Base-by-base conservation (phyloP, 2,797 vertebrate species). In the Phylloscopus collybita region DNA sequence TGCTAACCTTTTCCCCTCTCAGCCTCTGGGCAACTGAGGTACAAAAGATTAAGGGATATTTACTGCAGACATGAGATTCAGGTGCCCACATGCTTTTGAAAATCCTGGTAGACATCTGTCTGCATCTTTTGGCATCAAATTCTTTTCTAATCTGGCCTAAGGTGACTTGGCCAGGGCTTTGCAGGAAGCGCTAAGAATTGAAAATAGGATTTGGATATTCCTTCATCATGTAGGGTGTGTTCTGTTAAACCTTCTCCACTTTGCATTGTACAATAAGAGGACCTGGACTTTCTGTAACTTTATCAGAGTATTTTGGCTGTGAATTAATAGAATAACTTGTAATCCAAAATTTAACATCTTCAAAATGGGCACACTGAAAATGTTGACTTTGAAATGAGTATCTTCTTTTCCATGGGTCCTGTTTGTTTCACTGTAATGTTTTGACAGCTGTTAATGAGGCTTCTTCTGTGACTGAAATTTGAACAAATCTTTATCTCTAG, bases 81-180 rank as follows among this genome's bases (percentile, higher is more conserved):
- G 45, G 49, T 88, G 50, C 45, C 71, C 60, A 53, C 19, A 50
- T 38, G 22, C 34, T 91, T 95, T 76, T 87, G 51, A 54, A 91
- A 71, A 57, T 56, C 38, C 13, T 56, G 3, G 36, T 72, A 86
- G 88, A 73, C 67, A 69, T 81, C 88, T 95, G 70, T 91, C 84
- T 92, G 26, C 56, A 69, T 94, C 78, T 95, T 88, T 81, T 90
- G 82, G 70, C 74, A 49, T 62, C 22, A n/a, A 34, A 62, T 79
- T 15, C 16, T 86, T 75, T 64, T 29, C 64, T 60, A 51, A 18
- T 82, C 53, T 74, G 65, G 60, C 79, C 65, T 83, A 21, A 42
- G 42, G 60, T 91, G 60, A 32, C 45, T 84, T 92, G 73, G 49
- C 59, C 17, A 47, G 60, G 29, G 23, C 19, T 53, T 80, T 11